Conservation (phyloP, 2,888 invertebrate species). For the Mythimna lalbum region DNA sequence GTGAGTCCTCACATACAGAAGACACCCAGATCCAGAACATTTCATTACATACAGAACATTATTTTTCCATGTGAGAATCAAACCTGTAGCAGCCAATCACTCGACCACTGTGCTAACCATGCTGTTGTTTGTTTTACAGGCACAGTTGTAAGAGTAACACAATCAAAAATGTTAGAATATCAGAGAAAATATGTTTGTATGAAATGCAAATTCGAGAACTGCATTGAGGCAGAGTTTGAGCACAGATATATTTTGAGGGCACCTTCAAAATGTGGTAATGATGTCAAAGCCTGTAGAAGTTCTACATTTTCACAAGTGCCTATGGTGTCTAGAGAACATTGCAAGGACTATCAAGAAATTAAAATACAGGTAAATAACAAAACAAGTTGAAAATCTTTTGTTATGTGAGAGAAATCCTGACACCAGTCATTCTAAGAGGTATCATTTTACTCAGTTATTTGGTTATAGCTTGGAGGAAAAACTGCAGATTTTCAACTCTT, state of each 20-base stretch:
- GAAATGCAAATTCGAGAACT: conserved; percentile 93
- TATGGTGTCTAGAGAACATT: conserved; percentile 91
- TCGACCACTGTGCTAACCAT: too few species aligned
- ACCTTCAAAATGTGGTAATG: conserved; percentile 90
- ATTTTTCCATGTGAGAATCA: too few species aligned
- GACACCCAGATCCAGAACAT: too few species aligned
- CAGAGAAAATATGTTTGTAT: conserved; percentile 93
- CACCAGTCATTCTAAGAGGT: too few species aligned
- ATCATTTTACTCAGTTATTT: too few species aligned
- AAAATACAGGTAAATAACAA: conserved; percentile 92
- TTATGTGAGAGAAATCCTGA: too few species aligned
- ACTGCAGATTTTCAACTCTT: background rate
- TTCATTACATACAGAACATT: too few species aligned
- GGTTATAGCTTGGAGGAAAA: too few species aligned
- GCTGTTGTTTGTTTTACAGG: conserved; percentile 84
- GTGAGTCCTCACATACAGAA: too few species aligned
- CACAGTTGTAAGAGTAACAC: conserved; percentile 94
- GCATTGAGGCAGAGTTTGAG: conserved; percentile 93
- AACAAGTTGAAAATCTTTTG: too few species aligned
- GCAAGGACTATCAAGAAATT: conserved; percentile 96
- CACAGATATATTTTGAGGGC: conserved; percentile 91
- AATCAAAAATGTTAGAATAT: conserved; percentile 94
- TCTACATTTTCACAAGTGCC: conserved; percentile 89
- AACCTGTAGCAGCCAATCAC: too few species aligned
- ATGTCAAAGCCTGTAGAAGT: conserved; percentile 89